Conservation (phyloP, 1,140 invertebrate genomes). For the Latrodectus geometricus region DNA sequence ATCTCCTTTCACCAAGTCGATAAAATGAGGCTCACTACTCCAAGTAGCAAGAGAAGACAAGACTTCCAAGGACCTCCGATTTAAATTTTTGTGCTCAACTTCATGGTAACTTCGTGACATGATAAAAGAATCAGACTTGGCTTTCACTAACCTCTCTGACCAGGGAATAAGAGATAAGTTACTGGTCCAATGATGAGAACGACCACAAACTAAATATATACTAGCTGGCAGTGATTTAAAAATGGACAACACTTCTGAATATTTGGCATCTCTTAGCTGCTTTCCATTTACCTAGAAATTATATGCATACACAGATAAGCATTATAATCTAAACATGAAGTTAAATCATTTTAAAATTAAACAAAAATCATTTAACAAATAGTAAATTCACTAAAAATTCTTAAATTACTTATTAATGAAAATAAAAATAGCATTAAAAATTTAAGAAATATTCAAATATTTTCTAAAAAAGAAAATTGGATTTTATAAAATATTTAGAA, state of each 20-base stretch:
- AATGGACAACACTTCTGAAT: slow-evolving; percentile 94
- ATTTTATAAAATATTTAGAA: too few species aligned
- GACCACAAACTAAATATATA: slow-evolving; percentile 92
- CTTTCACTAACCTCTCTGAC: slow-evolving; percentile 92
- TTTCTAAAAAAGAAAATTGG: too few species aligned
- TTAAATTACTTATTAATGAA: too few species aligned
- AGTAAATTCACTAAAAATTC: too few species aligned
- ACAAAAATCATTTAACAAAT: too few species aligned
- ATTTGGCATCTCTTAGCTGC: slow-evolving; percentile 93
- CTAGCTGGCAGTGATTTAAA: slow-evolving; percentile 93
- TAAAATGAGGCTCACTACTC: slow-evolving; percentile 95
- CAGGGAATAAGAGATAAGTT: slow-evolving; percentile 54
- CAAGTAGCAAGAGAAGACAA: slow-evolving; percentile 97
- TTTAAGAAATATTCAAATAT: too few species aligned
- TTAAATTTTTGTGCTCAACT: background rate
- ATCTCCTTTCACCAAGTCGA: slow-evolving; percentile 96
- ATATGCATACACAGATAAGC: too few species aligned
- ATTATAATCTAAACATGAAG: too few species aligned
- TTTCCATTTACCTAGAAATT: slow-evolving; percentile 89
- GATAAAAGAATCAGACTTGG: slow-evolving; percentile 92
- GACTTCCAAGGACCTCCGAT: slow-evolving; percentile 88
- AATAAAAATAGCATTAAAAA: too few species aligned
- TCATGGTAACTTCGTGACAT: slow-evolving; percentile 95
- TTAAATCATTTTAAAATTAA: too few species aligned
- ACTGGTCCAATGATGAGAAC: slow-evolving; percentile 72